A percentile compares a stretch with the other conserved stretches of the same genome.
Evolutionary conservation across 2,888 invertebrate species (phyloP).

Genomic region (Acrobasis repandana): DNA sequence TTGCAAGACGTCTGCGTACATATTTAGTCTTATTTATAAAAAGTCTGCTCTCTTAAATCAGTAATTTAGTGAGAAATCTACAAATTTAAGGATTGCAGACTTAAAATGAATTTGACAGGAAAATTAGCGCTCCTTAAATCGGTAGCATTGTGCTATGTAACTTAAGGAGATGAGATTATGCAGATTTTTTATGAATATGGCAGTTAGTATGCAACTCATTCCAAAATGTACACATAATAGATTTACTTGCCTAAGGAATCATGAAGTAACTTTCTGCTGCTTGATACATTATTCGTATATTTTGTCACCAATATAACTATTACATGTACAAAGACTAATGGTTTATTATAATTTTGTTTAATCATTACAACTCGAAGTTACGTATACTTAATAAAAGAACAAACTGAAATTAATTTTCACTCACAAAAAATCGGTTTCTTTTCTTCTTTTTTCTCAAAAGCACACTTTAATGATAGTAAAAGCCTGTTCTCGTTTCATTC

Average conservation of each 20-base stretch:
- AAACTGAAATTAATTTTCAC: neutral
- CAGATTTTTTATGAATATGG: no score
- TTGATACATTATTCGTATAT: neutral
- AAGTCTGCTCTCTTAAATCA: no score
- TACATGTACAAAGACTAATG: neutral
- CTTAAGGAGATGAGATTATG: no score
- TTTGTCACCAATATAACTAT: neutral
- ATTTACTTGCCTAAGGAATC: neutral
- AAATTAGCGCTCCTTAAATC: no score
- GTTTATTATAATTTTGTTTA: neutral
- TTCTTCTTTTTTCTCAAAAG: neutral
- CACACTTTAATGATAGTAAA: neutral
- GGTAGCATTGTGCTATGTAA: no score
- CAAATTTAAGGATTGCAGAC: no score
- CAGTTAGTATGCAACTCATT: no score
- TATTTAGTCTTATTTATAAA: no score
- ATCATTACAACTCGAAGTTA: constrained; percentile 17
- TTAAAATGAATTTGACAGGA: no score
- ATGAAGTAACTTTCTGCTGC: neutral
- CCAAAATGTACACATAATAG: no score
- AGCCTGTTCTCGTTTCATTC: constrained; percentile 7
- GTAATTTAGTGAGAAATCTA: no score
- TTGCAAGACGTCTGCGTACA: no score
- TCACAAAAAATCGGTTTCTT: neutral
- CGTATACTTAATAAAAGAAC: constrained; percentile 13